Evolutionary conservation across 2,888 invertebrate species (phyloP).

Genomic region (Noctua janthe): DNA sequence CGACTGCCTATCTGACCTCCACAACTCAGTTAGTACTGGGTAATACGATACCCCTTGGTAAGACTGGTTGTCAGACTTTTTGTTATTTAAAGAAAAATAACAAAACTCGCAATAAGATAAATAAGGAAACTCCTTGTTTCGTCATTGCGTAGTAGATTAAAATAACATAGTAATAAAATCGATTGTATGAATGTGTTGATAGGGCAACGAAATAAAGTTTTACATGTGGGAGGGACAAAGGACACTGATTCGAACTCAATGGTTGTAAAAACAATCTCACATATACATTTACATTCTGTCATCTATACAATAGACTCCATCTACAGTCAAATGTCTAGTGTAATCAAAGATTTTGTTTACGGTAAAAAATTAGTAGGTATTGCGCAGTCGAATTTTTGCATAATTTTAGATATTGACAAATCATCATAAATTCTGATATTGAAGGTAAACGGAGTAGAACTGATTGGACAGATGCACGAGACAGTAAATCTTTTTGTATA

Average conservation of each 20-base stretch:
- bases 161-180: constrained; percentile 20
- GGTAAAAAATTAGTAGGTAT: constrained; percentile 18
- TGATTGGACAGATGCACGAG: constrained; percentile 4
- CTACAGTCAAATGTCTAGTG: background rate
- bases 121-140: constrained; percentile 23
- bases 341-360: constrained; percentile 45
- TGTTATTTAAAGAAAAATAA: constrained; percentile 7
- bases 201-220: constrained; percentile 10
- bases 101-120: constrained; percentile 19
- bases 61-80: no score
- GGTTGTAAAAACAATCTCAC: constrained; percentile 8
- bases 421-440: constrained; percentile 16
- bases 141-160: constrained; percentile 30
- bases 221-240: constrained; percentile 20
- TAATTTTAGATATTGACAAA: constrained; percentile 54
- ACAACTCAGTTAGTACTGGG: no score
- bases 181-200: constrained; percentile 25
- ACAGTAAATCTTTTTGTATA: constrained; percentile 8
- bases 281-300: background rate
- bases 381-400: constrained; percentile 54
- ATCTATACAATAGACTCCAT: background rate
- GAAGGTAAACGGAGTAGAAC: constrained; percentile 21
- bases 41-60: no score
- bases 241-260: constrained; percentile 3
- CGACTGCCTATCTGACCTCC: no score